Percentiles rank a stretch among this genome's conserved stretches.
These are phyloP conservation scores for Drosophila dunni DNA, from an alignment of 1,140 invertebrate genomes.

Conservation along the genomic window DNA sequence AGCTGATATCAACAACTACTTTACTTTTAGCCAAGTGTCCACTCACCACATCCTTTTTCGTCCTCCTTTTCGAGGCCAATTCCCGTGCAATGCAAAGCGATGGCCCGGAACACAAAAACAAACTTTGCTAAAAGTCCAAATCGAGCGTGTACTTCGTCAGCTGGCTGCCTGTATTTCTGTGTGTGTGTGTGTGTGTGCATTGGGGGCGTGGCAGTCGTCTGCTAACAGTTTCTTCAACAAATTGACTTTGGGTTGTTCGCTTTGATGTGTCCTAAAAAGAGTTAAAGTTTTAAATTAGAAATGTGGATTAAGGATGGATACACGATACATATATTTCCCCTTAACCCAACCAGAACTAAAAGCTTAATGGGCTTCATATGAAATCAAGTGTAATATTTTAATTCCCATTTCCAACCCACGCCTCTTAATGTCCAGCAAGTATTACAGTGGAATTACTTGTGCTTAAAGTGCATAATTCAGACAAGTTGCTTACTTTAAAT, in stretches of 20 bases:
- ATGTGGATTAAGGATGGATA: too few relatives aligned
- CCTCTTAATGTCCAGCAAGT: neutral
- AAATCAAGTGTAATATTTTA: neutral
- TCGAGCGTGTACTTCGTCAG: conserved; percentile 72
- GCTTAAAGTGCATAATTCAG: conserved; percentile 18
- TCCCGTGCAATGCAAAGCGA: conserved; percentile 52
- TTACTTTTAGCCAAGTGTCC: conserved; percentile 38
- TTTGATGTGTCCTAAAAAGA: conserved; percentile 10
- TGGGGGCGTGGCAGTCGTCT: conserved; percentile 26
- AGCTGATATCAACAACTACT: conserved; percentile 78
- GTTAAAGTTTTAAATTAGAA: neutral
- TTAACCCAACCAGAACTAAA: too few relatives aligned
- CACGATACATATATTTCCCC: too few relatives aligned
- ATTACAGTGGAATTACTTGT: neutral
- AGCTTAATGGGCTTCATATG: neutral
- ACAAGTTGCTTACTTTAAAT: conserved; percentile 31
- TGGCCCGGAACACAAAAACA: conserved; percentile 51
- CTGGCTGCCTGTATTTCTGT: conserved; percentile 40
- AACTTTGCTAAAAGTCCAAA: conserved; percentile 66
- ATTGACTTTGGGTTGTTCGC: conserved; percentile 52
- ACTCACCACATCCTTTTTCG: conserved; percentile 5
- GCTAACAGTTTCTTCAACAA: conserved; percentile 43
- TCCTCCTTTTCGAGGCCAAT: conserved; percentile 29
- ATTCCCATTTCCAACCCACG: too few relatives aligned
- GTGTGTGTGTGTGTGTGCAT: conserved; percentile 18